Percentiles rank a stretch among this genome's conserved stretches.
Conservation (phyloP, 1,140 invertebrate genomes). For the Drosophila insularis region DNA sequence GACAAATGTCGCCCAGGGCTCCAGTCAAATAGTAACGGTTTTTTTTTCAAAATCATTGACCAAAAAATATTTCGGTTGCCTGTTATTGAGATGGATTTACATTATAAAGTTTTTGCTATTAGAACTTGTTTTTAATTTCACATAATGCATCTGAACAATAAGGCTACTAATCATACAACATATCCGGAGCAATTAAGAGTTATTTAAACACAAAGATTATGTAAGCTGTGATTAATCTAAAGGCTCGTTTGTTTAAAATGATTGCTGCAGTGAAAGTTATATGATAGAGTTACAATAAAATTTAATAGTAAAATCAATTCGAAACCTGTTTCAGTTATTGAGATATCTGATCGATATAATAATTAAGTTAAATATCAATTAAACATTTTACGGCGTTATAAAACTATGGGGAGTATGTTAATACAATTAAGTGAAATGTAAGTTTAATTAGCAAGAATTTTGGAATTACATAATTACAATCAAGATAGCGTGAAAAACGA, state of each 20-base stretch:
- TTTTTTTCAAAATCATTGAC: not conserved
- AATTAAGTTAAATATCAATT: not conserved
- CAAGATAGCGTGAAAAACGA: constrained; percentile 73
- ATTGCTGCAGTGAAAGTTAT: too few relatives aligned
- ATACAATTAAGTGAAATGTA: constrained; percentile 73
- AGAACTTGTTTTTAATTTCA: too few relatives aligned
- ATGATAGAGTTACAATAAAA: too few relatives aligned
- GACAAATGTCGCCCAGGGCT: not conserved
- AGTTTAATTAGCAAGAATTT: constrained; percentile 75
- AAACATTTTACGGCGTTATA: not conserved
- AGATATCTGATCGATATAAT: not conserved
- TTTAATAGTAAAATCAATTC: not conserved
- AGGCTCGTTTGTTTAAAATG: too few relatives aligned
- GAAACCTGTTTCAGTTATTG: not conserved
- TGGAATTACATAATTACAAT: constrained; percentile 78
- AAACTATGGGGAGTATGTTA: constrained; percentile 42
- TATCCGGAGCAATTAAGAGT: too few relatives aligned
- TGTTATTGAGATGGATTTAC: too few relatives aligned
- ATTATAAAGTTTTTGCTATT: too few relatives aligned
- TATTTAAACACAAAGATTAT: too few relatives aligned
- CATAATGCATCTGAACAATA: too few relatives aligned
- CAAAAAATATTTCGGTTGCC: too few relatives aligned
- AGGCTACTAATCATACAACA: too few relatives aligned
- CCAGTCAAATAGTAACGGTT: not conserved
- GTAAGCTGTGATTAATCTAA: too few relatives aligned